phyloP scores from a whole-genome alignment of 2,113 vertebrate genomes.

The Neolamprologus toae region DNA sequence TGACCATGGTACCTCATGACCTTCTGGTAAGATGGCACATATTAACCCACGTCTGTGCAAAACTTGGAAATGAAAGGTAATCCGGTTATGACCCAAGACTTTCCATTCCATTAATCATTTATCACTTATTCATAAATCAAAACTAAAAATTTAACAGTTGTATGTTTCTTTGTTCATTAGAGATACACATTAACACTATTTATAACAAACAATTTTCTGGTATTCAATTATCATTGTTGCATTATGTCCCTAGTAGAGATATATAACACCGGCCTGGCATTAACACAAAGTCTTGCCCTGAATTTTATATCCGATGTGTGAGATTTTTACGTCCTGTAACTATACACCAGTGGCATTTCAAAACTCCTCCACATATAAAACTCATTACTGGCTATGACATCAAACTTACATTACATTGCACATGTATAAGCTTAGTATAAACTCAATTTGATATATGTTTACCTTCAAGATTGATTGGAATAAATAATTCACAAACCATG shows the following conservation, averaged over 20 bases:
- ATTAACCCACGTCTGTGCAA: background rate
- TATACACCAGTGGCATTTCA: conserved; percentile 17
- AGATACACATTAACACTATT: background rate
- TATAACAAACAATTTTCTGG: background rate
- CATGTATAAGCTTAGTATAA: background rate
- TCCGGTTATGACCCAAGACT: background rate
- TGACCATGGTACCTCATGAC: background rate
- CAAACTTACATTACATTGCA: background rate
- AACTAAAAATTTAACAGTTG: background rate
- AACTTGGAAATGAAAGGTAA: background rate
- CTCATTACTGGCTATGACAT: background rate
- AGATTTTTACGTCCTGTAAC: conserved; percentile 11
- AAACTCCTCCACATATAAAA: conserved; percentile 6
- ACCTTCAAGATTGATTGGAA: background rate
- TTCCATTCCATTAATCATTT: background rate
- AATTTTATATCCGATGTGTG: conserved; percentile 13
- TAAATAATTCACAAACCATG: background rate
- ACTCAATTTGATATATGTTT: background rate
- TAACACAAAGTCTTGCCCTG: background rate
- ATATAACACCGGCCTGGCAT: background rate
- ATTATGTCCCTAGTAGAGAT: background rate
- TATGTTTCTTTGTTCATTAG: background rate
- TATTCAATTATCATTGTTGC: background rate
- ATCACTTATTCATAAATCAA: background rate
- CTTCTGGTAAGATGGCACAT: background rate